phyloP scores from a whole-genome alignment of 2,888 invertebrate species.

The Eupithecia pulchellata region DNA sequence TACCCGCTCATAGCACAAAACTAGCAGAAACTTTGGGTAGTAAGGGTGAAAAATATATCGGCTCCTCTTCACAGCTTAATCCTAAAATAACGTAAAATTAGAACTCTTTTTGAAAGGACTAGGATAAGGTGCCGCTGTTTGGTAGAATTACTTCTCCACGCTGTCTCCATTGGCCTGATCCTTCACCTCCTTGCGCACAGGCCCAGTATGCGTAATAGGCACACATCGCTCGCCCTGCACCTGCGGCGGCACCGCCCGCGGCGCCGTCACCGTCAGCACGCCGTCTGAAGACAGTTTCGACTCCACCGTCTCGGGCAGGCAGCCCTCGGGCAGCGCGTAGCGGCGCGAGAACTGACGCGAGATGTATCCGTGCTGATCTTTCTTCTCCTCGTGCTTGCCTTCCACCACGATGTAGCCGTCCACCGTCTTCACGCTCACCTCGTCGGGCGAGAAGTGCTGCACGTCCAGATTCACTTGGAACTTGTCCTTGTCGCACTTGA shows the following conservation, averaged over 20 bases:
- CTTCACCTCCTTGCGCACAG: slow-evolving; percentile 83
- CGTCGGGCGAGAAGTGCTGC: slow-evolving; percentile 90
- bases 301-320: slow-evolving; percentile 88
- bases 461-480: slow-evolving; percentile 89
- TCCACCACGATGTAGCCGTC: slow-evolving; percentile 90
- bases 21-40: background rate
- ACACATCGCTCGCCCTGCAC: slow-evolving; percentile 82
- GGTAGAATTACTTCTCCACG: slow-evolving; percentile 41
- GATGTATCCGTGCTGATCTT: slow-evolving; percentile 90
- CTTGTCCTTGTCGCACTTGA: slow-evolving; percentile 79
- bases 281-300: slow-evolving; percentile 92
- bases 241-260: slow-evolving; percentile 68
- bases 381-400: slow-evolving; percentile 92
- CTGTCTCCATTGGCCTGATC: slow-evolving; percentile 77
- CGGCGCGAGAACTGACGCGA: slow-evolving; percentile 91
- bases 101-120: background rate
- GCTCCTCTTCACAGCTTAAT: background rate
- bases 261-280: slow-evolving; percentile 88
- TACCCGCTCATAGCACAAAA: background rate
- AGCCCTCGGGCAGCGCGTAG: slow-evolving; percentile 90
- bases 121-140: background rate
- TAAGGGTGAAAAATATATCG: background rate
- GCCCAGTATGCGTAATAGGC: slow-evolving; percentile 86
- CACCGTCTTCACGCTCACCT: slow-evolving; percentile 90
- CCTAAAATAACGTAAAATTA: background rate